Conservation (phyloP, 2,888 invertebrate genomes). For the Amphipyra berbera region DNA sequence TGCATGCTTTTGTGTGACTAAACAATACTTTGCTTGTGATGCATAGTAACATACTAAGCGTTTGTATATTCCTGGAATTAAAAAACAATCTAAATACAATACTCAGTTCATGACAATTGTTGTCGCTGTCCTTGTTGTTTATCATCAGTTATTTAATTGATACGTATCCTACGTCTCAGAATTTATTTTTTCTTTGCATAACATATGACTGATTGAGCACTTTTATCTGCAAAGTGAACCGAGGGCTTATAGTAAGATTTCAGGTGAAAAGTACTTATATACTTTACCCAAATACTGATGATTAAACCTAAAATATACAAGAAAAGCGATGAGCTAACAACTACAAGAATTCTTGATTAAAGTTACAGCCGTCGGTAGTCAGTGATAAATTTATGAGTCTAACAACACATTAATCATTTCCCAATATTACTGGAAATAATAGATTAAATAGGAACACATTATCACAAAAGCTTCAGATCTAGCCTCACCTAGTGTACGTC, state of each 20-base stretch:
- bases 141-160: constrained; percentile 4
- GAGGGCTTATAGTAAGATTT: constrained; percentile 7
- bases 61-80: constrained; percentile 24
- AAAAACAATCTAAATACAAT: constrained; percentile 18
- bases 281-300: too few relatives aligned
- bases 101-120: constrained; percentile 14
- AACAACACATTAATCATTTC: too few relatives aligned
- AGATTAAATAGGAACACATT: too few relatives aligned
- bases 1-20: constrained; percentile 59
- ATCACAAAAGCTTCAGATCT: constrained; percentile 7
- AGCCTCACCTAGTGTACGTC: background rate
- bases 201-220: constrained; percentile 6
- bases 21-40: constrained; percentile 44
- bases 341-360: too few relatives aligned
- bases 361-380: too few relatives aligned
- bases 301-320: too few relatives aligned
- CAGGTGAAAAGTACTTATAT: background rate
- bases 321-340: too few relatives aligned
- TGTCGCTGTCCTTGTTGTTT: constrained; percentile 7
- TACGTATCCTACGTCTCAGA: constrained; percentile 3
- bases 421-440: too few relatives aligned
- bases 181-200: constrained; percentile 51
- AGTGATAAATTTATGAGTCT: too few relatives aligned
- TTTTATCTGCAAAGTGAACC: background rate
- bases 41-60: constrained; percentile 46